Evolutionary conservation across 2,888 invertebrate species (phyloP), one percentile per base, ranked within the genome.

Genomic region (Polietes domitor): DNA sequence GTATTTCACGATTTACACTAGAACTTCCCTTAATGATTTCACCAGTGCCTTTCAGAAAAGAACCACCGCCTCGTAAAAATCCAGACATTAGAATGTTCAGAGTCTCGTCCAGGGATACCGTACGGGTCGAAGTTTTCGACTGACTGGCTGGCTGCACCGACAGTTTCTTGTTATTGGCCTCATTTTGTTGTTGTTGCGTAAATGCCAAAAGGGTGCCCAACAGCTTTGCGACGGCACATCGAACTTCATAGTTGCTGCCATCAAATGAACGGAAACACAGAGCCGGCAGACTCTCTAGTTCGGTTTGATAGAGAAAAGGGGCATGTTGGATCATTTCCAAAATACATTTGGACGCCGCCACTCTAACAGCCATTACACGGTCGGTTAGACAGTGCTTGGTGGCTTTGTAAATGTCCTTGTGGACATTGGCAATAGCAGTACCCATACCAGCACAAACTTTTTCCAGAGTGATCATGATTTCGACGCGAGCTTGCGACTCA

Each of bases 371-470:
- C 95, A 97, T 95, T 0, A 97, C 97, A 72, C 99, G 94, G 92
- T 99, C 99, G 19, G 97, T 96, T 83, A 98, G 93, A 86, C 98
- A 96, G 87, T 96, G 95, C 87, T 97, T 95, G 4, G 97, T 96
- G 10, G 98, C 97, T 91, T 98, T 97, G 88, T 97, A 98, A 87
- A 98, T 96, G 88, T 98, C 98, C 91, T 96, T 96, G 91, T 96
- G 94, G 88, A 97, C 94, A 93, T 96, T 94, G 87, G 95, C 95
- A 21, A 98, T 98, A 6, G 98, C 99, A 32, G 95, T 96, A 68
- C 99, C 99, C 96, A 99, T 97, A 26, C 99, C 99, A 78, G 96
- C 95, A 90, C 97, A 97, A 92, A 98, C 97, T 94, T 98, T 99
- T 92, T 98, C 98, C 87, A 99, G 93, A 0, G 99, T 99, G 85